Evolutionary conservation across 2,888 invertebrate species (phyloP).

Genomic region (Caenorhabditis sp.): DNA sequence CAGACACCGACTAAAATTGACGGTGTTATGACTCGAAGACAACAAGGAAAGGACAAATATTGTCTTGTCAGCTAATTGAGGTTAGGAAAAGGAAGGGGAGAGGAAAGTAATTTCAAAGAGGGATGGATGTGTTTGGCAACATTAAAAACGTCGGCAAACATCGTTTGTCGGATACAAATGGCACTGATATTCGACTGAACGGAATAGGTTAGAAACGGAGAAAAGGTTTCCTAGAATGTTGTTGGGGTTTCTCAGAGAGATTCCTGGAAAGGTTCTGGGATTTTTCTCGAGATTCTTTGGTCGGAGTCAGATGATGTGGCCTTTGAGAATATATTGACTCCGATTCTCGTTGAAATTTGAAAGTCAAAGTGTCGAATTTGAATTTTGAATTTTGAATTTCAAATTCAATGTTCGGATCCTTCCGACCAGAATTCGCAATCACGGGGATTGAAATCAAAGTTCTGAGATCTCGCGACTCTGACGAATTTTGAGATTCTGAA

Average conservation of each 20-base stretch:
- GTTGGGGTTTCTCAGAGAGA: neutral
- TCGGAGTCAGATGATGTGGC: neutral
- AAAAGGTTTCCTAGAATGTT: neutral
- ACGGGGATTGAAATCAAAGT: no score
- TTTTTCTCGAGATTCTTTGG: slow-evolving; percentile 1
- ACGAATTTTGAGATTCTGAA: no score
- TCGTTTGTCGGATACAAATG: slow-evolving; percentile 12
- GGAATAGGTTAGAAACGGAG: neutral
- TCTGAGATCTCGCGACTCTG: no score
- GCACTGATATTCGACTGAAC: slow-evolving; percentile 12
- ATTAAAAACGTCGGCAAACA: slow-evolving; percentile 32
- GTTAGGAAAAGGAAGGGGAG: neutral
- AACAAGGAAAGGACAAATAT: slow-evolving; percentile 4
- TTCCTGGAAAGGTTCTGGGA: slow-evolving; percentile 4
- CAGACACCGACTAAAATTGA: slow-evolving; percentile 5
- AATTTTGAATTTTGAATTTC: neutral
- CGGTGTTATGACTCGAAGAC: neutral
- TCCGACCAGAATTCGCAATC: no score
- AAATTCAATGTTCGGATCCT: no score
- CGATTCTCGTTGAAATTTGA: neutral
- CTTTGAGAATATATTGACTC: neutral
- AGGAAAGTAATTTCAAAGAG: slow-evolving; percentile 19
- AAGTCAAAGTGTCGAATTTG: neutral
- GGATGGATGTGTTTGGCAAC: slow-evolving; percentile 28
- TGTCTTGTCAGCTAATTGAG: slow-evolving; percentile 9